Evolutionary conservation across 2,797 vertebrate genomes (phyloP).

Genomic region (Labeo calbasu): DNA sequence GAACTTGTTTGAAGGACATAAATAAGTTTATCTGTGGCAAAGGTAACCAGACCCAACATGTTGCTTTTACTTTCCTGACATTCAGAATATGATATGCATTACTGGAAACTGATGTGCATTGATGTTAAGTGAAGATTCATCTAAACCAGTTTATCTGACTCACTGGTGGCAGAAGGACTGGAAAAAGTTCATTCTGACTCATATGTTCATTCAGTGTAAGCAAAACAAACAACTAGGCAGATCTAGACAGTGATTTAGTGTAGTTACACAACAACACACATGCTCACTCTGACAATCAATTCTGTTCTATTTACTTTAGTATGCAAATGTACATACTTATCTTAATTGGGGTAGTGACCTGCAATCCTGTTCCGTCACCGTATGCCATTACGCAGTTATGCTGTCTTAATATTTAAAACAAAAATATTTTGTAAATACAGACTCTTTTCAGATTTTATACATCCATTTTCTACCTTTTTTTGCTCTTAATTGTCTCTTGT

Average conservation of each 20-base stretch:
- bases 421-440: background rate
- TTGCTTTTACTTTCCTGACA: background rate
- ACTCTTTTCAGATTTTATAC: background rate
- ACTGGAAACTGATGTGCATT: background rate
- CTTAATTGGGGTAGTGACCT: background rate
- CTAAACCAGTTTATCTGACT: slow-evolving; percentile 23
- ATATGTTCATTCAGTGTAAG: slow-evolving; percentile 1
- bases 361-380: background rate
- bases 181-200: slow-evolving; percentile 11
- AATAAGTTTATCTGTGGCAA: background rate
- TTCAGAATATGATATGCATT: background rate
- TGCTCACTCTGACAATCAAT: slow-evolving; percentile 25
- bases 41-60: background rate
- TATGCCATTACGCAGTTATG: background rate
- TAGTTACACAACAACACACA: background rate
- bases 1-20: slow-evolving; percentile 13
- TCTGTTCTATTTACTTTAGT: slow-evolving; percentile 20
- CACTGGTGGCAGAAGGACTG: background rate
- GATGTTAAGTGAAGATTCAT: background rate
- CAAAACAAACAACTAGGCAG: background rate
- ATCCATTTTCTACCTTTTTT: background rate
- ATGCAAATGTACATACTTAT: slow-evolving; percentile 1
- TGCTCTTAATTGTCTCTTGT: background rate
- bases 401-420: background rate
- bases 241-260: background rate